These are phyloP conservation scores for Villa cingulata DNA, from an alignment of 2,888 invertebrate species.

Conservation along the genomic window DNA sequence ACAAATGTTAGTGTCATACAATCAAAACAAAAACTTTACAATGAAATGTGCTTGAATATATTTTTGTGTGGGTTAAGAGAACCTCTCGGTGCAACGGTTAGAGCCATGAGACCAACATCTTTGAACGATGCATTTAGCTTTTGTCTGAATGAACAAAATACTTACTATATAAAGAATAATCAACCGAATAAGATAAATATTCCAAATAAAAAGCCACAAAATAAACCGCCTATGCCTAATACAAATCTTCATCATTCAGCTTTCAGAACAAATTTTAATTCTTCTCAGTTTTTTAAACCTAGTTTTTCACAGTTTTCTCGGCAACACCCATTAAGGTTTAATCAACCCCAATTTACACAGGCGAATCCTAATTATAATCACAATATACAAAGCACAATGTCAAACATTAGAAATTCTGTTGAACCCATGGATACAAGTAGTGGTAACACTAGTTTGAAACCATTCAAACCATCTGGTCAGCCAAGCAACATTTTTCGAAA, in stretches of 20 bases:
- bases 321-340: too few relatives aligned
- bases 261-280: too few relatives aligned
- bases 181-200: background rate
- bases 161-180: background rate
- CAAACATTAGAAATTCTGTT: background rate
- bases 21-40: slow-evolving; percentile 12
- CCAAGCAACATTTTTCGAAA: background rate
- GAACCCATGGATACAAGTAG: background rate
- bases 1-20: slow-evolving; percentile 8
- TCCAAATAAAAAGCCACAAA: background rate
- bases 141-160: slow-evolving; percentile 14
- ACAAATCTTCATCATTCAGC: too few relatives aligned
- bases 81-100: slow-evolving; percentile 15
- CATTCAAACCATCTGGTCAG: background rate
- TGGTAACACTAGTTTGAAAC: background rate
- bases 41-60: slow-evolving; percentile 16
- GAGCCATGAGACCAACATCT: slow-evolving; percentile 14
- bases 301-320: too few relatives aligned
- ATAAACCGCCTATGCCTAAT: background rate
- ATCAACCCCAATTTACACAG: too few relatives aligned
- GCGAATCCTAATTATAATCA: too few relatives aligned
- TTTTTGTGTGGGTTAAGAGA: slow-evolving; percentile 15
- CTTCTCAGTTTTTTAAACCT: too few relatives aligned
- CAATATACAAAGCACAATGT: too few relatives aligned
- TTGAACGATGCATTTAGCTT: slow-evolving; percentile 13